phyloP scores from a whole-genome alignment of 2,797 vertebrate genomes.

The Ceryle rudis region DNA sequence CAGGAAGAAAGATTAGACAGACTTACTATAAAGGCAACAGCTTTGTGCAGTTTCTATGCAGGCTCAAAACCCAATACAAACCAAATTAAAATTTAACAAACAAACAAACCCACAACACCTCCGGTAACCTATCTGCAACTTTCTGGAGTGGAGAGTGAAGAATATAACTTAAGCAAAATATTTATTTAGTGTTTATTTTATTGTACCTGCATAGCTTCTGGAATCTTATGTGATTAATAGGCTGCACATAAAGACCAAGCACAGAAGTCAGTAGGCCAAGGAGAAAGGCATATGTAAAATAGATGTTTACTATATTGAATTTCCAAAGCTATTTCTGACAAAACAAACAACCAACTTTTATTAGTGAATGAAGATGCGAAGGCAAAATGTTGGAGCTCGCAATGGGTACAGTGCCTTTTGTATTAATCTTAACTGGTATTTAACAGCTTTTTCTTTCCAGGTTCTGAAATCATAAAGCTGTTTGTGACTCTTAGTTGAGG shows the following conservation, averaged over 20 bases:
- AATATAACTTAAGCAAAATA: not conserved
- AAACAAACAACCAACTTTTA: slow-evolving; percentile 18
- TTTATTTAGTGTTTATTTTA: not conserved
- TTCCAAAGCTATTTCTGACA: slow-evolving; percentile 40
- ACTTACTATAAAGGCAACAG: not conserved
- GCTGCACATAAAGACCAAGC: not conserved
- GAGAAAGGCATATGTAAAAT: slow-evolving; percentile 12
- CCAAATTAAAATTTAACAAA: not conserved
- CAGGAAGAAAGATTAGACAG: not conserved
- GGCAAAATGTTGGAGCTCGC: not conserved
- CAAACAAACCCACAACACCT: not conserved
- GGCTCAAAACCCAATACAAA: not conserved
- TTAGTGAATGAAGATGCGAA: slow-evolving; percentile 15
- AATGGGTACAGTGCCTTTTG: not conserved
- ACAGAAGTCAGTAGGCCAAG: slow-evolving; percentile 1
- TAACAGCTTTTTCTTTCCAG: not conserved
- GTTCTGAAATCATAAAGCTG: slow-evolving; percentile 34
- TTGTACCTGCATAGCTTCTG: not conserved
- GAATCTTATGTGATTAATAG: not conserved
- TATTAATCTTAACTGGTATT: slow-evolving; percentile 13
- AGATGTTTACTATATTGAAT: not conserved
- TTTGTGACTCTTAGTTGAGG: slow-evolving; percentile 32
- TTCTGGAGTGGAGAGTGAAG: not conserved
- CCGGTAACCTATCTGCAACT: not conserved
- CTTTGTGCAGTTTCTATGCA: not conserved